Evolutionary conservation across 2,113 vertebrate genomes (phyloP).

Genomic region (Brachypodius melanocephalos): DNA sequence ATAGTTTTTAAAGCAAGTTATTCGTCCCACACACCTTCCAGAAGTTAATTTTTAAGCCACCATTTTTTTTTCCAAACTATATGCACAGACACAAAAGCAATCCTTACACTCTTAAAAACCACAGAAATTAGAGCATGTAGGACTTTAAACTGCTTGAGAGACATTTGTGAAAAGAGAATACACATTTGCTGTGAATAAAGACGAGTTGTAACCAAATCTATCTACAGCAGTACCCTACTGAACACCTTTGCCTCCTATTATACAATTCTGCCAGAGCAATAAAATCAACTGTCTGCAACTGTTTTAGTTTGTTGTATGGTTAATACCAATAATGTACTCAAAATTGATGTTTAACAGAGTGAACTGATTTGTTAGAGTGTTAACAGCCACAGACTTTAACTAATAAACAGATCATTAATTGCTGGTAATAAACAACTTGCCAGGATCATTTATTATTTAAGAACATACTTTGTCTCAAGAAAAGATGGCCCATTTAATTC

Average conservation of each 20-base stretch:
- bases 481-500: background rate
- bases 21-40: background rate
- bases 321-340: constrained; percentile 72
- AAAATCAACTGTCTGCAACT: constrained; percentile 73
- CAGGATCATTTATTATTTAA: constrained; percentile 76
- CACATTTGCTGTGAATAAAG: background rate
- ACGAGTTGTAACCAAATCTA: background rate
- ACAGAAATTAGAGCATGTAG: background rate
- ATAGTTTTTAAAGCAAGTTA: background rate
- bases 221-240: background rate
- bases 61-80: background rate
- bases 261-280: constrained; percentile 1
- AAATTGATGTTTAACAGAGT: constrained; percentile 77
- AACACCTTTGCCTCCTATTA: constrained; percentile 36
- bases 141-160: background rate
- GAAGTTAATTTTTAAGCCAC: constrained; percentile 12
- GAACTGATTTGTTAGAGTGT: constrained; percentile 64
- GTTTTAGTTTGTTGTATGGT: constrained; percentile 66
- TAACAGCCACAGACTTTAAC: constrained; percentile 71
- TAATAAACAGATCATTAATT: constrained; percentile 77
- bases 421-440: constrained; percentile 75
- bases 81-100: background rate
- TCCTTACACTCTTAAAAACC: background rate
- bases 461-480: constrained; percentile 50
- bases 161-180: background rate